phyloP scores from a whole-genome alignment of 1,140 invertebrate species.

The Drosophila kepulauana region DNA sequence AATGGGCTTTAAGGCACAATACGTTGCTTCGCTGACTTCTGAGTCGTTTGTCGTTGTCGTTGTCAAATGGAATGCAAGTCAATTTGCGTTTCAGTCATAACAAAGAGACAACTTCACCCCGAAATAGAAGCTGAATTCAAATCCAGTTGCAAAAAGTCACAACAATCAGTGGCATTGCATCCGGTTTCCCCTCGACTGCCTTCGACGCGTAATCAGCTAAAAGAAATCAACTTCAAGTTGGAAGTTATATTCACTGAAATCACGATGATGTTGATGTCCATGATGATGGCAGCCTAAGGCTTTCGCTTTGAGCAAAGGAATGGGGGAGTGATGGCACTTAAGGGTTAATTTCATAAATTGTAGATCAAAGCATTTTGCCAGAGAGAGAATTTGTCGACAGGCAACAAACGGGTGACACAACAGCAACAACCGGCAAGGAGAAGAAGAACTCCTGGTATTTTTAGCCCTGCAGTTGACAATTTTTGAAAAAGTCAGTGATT shows the following conservation, averaged over 20 bases:
- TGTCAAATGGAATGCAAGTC: conserved; percentile 35
- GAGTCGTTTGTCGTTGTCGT: not conserved
- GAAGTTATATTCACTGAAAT: conserved; percentile 49
- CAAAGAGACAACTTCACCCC: conserved; percentile 34
- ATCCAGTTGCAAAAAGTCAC: conserved; percentile 48
- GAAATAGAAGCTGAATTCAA: not conserved
- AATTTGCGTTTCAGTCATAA: conserved; percentile 36
- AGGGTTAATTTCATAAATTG: conserved; percentile 83
- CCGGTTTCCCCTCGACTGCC: conserved; percentile 60
- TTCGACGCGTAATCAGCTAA: conserved; percentile 70
- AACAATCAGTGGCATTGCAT: conserved; percentile 69
- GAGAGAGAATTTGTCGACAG: conserved; percentile 23
- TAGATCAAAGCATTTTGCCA: conserved; percentile 72
- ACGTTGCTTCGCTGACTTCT: no score
- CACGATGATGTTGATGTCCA: conserved; percentile 27
- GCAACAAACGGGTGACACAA: not conserved
- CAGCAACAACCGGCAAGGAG: not conserved
- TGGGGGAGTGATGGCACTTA: conserved; percentile 52
- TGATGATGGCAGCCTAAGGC: conserved; percentile 44
- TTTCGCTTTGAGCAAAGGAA: not conserved
- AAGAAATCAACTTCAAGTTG: conserved; percentile 71
- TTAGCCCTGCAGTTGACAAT: conserved; percentile 80
- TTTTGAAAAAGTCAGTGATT: conserved; percentile 84
- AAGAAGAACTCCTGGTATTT: conserved; percentile 50
- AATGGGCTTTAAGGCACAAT: not conserved